phyloP scores from a whole-genome alignment of 2,113 vertebrate species.

The Saguinus imperator region DNA sequence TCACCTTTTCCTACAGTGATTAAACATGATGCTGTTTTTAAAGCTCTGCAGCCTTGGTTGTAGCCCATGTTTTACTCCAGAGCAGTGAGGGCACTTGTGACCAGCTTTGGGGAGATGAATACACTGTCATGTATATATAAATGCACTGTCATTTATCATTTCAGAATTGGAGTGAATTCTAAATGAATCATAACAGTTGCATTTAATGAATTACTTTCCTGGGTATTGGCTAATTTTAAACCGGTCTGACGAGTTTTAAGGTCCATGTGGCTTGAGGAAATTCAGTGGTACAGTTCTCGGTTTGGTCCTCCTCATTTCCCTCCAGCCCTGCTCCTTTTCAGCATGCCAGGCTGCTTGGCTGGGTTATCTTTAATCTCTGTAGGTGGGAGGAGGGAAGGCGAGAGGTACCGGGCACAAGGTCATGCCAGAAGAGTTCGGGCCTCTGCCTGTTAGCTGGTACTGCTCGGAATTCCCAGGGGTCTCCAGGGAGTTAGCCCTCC shows the following conservation, averaged over 20 bases:
- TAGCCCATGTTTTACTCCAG: background rate
- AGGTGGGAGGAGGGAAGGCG: background rate
- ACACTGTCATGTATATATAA: background rate
- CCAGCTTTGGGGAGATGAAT: background rate
- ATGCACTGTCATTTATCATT: constrained; percentile 61
- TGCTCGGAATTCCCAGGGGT: background rate
- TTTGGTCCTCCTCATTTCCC: constrained; percentile 14
- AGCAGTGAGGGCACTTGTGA: background rate
- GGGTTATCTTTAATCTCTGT: constrained; percentile 4
- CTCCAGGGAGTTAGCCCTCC: background rate
- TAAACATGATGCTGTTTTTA: background rate
- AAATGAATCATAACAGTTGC: constrained; percentile 69
- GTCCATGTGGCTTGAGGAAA: constrained; percentile 56
- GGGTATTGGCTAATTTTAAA: constrained; percentile 74
- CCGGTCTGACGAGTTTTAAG: constrained; percentile 79
- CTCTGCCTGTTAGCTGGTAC: background rate
- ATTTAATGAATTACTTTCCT: constrained; percentile 75
- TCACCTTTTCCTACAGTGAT: background rate
- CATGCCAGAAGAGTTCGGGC: background rate
- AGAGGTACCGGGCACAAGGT: background rate
- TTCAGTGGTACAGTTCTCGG: constrained; percentile 44
- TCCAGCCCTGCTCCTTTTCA: background rate
- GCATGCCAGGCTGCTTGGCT: background rate
- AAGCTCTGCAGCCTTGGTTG: background rate
- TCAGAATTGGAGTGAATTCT: constrained; percentile 64